phyloP scores from a whole-genome alignment of 1,140 invertebrate species.

The Neomicropteryx cornuta region DNA sequence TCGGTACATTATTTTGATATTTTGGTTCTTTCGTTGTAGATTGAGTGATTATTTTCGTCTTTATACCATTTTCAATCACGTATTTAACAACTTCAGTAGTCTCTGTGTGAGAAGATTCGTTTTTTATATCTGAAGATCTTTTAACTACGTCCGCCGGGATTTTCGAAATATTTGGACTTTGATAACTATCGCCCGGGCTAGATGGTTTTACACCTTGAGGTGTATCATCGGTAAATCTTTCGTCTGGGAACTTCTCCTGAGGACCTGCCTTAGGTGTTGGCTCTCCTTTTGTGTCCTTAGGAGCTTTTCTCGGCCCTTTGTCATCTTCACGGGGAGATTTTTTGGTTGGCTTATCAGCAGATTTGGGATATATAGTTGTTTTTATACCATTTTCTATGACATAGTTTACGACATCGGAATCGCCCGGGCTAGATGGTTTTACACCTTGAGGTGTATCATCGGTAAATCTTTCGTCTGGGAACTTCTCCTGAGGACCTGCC shows the following conservation, averaged over 20 bases:
- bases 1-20: conserved; percentile 1
- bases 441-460: too few species aligned
- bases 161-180: too few species aligned
- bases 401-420: conserved; percentile 23
- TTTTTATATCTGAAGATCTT: too few species aligned
- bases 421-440: too few species aligned
- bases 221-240: not conserved
- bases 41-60: conserved; percentile 36
- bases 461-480: conserved; percentile 5
- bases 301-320: not conserved
- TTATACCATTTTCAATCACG: conserved; percentile 39
- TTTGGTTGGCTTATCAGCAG: not conserved
- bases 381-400: conserved; percentile 9
- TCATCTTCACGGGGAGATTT: conserved; percentile 2
- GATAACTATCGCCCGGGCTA: too few species aligned
- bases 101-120: too few species aligned
- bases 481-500: conserved; percentile 3
- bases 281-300: not conserved
- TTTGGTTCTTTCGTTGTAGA: conserved; percentile 6
- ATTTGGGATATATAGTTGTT: conserved; percentile 2
- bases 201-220: too few species aligned
- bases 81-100: conserved; percentile 39
- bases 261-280: not conserved
- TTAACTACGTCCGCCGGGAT: too few species aligned
- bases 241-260: conserved; percentile 7